Percentiles rank a stretch among this genome's conserved stretches.
Evolutionary conservation across 2,797 vertebrate genomes (phyloP).

Genomic region (Nyctibius grandis): DNA sequence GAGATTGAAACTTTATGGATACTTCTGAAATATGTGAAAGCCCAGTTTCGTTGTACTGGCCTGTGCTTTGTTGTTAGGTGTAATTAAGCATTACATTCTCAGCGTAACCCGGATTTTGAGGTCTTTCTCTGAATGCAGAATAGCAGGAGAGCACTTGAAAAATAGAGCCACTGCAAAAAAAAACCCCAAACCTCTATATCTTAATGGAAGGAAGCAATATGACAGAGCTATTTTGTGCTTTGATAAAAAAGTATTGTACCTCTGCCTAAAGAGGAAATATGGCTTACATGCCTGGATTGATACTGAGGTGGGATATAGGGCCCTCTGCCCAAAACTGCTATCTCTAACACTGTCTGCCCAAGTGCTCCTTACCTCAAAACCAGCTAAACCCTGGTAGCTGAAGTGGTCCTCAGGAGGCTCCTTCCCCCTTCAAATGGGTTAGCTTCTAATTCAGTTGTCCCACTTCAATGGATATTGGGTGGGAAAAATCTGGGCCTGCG

Average conservation of each 20-base stretch:
- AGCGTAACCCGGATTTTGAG: neutral
- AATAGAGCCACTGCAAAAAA: neutral
- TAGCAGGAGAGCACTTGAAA: neutral
- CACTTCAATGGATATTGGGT: neutral
- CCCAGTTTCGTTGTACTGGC: neutral
- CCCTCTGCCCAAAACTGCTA: neutral
- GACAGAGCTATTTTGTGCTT: neutral
- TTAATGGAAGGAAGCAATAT: neutral
- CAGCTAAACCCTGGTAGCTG: neutral
- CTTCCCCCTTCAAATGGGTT: fast-evolving
- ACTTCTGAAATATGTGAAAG: neutral
- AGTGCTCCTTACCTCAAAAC: neutral
- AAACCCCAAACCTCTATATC: fast-evolving
- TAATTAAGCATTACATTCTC: neutral
- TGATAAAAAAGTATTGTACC: neutral
- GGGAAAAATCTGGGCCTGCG: neutral
- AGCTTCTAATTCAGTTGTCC: neutral
- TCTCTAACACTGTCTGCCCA: neutral
- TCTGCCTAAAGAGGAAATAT: neutral
- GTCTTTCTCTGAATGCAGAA: neutral
- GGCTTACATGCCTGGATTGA: neutral
- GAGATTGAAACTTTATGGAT: neutral
- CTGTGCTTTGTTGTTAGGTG: neutral
- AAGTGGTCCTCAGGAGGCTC: neutral
- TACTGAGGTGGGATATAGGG: neutral